Base-by-base conservation (phyloP, 2,113 vertebrate species). In the Sialia sialis region DNA sequence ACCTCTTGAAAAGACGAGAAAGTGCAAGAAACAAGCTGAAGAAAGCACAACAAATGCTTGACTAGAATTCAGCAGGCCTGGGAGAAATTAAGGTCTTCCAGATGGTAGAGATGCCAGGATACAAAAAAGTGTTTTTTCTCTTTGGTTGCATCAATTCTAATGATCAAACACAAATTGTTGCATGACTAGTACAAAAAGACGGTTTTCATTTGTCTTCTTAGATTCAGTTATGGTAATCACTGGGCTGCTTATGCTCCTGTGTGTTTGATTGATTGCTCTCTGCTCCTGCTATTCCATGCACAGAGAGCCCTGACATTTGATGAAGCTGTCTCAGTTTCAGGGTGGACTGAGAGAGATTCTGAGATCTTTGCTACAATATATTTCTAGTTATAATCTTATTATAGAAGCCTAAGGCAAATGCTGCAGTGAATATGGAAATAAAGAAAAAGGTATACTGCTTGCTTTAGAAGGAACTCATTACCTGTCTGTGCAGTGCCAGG, bases 161-260 rank as follows among this genome's bases (percentile, higher is more conserved):
- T 83, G 87, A 87, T 46, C 52, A 89, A 89, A 75, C 73, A 91
- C 36, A 89, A 91, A 91, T 48, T 84, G 36, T 94, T 94, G 56
- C 83, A 59, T 0, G 11, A 68, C 80, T 92, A 77, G 56, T 67
- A 78, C n/a, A 79, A 78, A 94, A 89, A 87, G 69, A 91, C 62
- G 44, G 41, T 79, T 95, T 96, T 84, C 84, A 89, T 95, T 91
- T 92, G 22, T 94, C 49, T 72, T 92, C 77, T 72, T 84, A 72
- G 73, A 84, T 92, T 89, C 84, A 49, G 54, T 84, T 94, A 74
- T 69, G 62, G 51, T 89, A 94, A 94, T 92, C 76, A 87, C 39
- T 29, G 77, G 36, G 26, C 23, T 78, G 86, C 56, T 87, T 87
- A 63, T 81, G 59, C 51, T 77, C 19, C 68, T 74, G 51, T 2